Evolutionary conservation across 2,888 invertebrate genomes (phyloP).

Genomic region (Ptychoptera contaminata): DNA sequence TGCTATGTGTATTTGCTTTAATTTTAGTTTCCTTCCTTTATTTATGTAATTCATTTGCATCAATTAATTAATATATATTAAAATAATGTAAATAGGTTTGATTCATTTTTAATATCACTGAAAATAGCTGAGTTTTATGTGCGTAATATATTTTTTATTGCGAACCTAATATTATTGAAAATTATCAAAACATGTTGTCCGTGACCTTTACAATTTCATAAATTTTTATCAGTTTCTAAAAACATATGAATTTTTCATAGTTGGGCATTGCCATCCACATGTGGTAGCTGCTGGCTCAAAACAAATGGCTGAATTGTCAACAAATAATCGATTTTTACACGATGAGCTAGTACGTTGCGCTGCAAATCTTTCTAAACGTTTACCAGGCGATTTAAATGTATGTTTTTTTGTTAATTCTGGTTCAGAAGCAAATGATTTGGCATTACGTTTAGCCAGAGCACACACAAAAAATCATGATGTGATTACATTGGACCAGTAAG

Average conservation of each 20-base stretch:
- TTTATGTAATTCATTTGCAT: too few species aligned
- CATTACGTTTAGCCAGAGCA: slow-evolving; percentile 74
- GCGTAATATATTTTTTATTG: too few species aligned
- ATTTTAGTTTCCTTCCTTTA: too few species aligned
- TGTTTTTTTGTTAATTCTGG: slow-evolving; percentile 98
- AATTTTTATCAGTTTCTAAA: neutral
- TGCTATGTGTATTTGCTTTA: too few species aligned
- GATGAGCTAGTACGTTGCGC: slow-evolving; percentile 90
- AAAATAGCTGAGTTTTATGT: too few species aligned
- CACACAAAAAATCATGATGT: slow-evolving; percentile 82
- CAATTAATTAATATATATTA: too few species aligned
- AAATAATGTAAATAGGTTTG: too few species aligned
- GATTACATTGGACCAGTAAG: slow-evolving; percentile 94
- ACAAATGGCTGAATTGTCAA: slow-evolving; percentile 84
- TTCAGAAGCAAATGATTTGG: slow-evolving; percentile 97
- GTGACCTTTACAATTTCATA: too few species aligned
- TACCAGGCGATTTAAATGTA: slow-evolving; percentile 72
- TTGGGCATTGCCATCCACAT: slow-evolving; percentile 93
- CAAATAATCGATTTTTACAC: slow-evolving; percentile 92
- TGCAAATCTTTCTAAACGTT: slow-evolving; percentile 58
- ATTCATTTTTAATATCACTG: too few species aligned
- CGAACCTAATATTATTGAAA: too few species aligned
- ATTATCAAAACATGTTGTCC: too few species aligned
- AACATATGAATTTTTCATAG: slow-evolving; percentile 35
- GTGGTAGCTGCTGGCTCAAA: slow-evolving; percentile 81